These are phyloP conservation scores for Hycleus phaleratus DNA, from an alignment of 1,140 invertebrate species.

Conservation along the genomic window DNA sequence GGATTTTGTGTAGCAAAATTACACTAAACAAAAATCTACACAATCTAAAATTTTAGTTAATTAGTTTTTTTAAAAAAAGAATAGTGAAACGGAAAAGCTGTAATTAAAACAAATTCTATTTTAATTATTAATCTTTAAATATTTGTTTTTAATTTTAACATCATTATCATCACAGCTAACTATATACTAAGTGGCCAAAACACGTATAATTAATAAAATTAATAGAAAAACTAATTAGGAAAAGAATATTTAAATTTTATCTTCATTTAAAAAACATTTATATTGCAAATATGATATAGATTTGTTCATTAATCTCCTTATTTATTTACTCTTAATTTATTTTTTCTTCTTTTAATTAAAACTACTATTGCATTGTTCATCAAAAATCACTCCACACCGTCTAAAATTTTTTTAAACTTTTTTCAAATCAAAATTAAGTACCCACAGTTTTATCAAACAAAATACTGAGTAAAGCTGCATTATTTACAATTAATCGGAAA, in stretches of 20 bases:
- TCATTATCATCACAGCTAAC: slow-evolving; percentile 30
- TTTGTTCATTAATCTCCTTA: not conserved
- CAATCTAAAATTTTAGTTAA: too few relatives aligned
- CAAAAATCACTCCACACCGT: too few relatives aligned
- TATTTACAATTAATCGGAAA: too few relatives aligned
- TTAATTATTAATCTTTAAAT: not conserved
- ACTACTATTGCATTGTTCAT: too few relatives aligned
- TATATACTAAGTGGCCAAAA: slow-evolving; percentile 26
- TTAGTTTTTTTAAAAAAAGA: not conserved
- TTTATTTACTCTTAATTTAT: not conserved
- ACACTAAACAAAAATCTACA: not conserved
- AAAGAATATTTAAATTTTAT: too few relatives aligned
- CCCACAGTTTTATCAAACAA: too few relatives aligned
- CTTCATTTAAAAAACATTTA: not conserved
- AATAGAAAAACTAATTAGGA: too few relatives aligned
- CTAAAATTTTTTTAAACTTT: too few relatives aligned
- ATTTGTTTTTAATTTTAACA: not conserved
- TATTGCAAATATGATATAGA: slow-evolving; percentile 16
- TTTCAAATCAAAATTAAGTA: too few relatives aligned
- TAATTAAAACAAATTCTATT: not conserved
- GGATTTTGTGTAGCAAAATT: not conserved
- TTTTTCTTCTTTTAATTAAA: slow-evolving; percentile 1
- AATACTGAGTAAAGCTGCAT: too few relatives aligned
- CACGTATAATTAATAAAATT: slow-evolving; percentile 25
- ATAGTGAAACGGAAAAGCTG: not conserved